A percentile compares a stretch with the other conserved stretches of the same genome.
Conservation (phyloP, 2,888 invertebrate species). For the Leptinotarsa rubiginosa region DNA sequence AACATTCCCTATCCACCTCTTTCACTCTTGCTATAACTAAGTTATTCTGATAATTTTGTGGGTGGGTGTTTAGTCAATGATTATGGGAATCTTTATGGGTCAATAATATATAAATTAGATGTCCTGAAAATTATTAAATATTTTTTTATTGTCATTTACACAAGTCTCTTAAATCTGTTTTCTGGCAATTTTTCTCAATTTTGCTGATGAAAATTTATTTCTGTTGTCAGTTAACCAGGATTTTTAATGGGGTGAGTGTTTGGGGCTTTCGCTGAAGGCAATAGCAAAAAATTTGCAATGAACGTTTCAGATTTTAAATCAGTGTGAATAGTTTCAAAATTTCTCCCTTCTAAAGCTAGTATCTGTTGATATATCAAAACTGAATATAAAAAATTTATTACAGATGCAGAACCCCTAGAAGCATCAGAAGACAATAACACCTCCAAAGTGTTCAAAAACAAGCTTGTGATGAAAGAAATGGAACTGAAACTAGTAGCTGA, state of each 20-base stretch:
- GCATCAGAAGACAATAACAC: slow-evolving; percentile 58
- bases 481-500: slow-evolving; percentile 85
- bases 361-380: slow-evolving; percentile 15
- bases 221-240: slow-evolving; percentile 44
- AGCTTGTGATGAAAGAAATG: slow-evolving; percentile 82
- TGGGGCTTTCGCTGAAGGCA: slow-evolving; percentile 30
- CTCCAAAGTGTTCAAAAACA: slow-evolving; percentile 66
- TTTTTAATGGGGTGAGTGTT: slow-evolving; percentile 42
- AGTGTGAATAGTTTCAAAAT: slow-evolving; percentile 1
- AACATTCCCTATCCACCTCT: too few relatives aligned
- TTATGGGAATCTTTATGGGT: too few relatives aligned
- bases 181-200: slow-evolving; percentile 3
- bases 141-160: background rate
- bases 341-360: background rate
- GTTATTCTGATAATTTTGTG: too few relatives aligned
- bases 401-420: slow-evolving; percentile 46
- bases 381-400: slow-evolving; percentile 31
- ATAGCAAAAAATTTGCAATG: background rate
- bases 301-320: slow-evolving; percentile 14
- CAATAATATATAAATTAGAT: background rate
- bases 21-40: too few relatives aligned
- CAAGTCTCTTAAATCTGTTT: slow-evolving; percentile 26
- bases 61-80: too few relatives aligned
- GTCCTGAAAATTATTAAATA: background rate
- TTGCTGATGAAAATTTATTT: slow-evolving; percentile 31